Evolutionary conservation across 1,140 invertebrate species (phyloP), one percentile per base, ranked within the genome.

Genomic region (Aphaenogaster ashmeadi): DNA sequence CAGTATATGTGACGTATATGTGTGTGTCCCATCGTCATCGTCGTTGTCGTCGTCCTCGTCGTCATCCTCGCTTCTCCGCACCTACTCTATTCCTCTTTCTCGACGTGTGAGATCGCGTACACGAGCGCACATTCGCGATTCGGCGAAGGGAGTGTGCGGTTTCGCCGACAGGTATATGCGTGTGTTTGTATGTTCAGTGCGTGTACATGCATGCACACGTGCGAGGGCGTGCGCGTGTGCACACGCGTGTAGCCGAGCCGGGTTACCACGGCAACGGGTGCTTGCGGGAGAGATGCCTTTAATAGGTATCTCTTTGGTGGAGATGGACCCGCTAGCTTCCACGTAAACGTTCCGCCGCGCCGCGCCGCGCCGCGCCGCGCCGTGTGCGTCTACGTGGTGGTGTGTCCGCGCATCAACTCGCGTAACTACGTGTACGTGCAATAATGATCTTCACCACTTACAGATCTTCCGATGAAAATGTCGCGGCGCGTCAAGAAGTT

Each of bases 241-340:
- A 77, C 81, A 78, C 62, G 77, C 79, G 87, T 77, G 81, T 67
- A 79, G 79, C 89, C 86, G 83, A 87, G 90, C 78, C 89, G 75
- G 93, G 94, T 95, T 95, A 85, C 94, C 94, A 93, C 88, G 93
- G 94, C 93, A 95, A 94, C 94, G 92, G 89, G 90, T 90, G 91
- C 90, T 93, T 89, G 91, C 90, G 90, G 83, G 84, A 92, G 93
- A 94, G 93, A 94, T 93, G 93, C 93, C 93, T 95, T 94, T 94
- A 94, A 95, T 95, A 94, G 94, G 94, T 94, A 94, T 94, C 93
- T 93, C 92, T 91, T 90, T 86, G 87, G 50, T 86, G 78, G 91
- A 92, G 91, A 89, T 89, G 88, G 90, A 89, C 89, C 90, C 84
- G 81, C 74, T 47, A 52, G 75, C 84, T 90, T 72, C 62, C 71